Evolutionary conservation across 2,888 invertebrate genomes (phyloP).

Genomic region (Aleiodes testaceus): DNA sequence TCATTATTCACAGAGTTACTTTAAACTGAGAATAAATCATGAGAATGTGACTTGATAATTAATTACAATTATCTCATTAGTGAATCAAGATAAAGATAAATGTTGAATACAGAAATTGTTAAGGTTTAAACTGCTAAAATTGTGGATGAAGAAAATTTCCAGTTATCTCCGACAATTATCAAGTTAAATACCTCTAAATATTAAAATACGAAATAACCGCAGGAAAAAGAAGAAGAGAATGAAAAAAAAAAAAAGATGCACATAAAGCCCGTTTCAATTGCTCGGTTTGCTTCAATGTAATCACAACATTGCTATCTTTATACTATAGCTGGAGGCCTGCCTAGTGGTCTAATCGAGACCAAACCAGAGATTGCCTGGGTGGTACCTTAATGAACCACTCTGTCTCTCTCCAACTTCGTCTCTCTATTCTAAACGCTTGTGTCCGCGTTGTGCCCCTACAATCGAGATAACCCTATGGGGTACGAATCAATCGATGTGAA

Average conservation of each 20-base stretch:
- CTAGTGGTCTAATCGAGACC: conserved; percentile 28
- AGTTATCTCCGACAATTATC: background rate
- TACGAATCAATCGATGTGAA: conserved; percentile 23
- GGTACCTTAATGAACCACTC: conserved; percentile 27
- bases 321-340: conserved; percentile 16
- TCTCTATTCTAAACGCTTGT: conserved; percentile 1
- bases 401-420: background rate
- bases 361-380: conserved; percentile 32
- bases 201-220: background rate
- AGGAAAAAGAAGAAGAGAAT: background rate
- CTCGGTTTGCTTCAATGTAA: conserved; percentile 13
- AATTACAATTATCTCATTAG: too few species aligned
- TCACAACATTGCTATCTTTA: conserved; percentile 25
- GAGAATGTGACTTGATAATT: too few species aligned
- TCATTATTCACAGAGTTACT: too few species aligned
- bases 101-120: too few species aligned
- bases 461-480: conserved; percentile 26
- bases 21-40: too few species aligned
- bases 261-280: conserved; percentile 18
- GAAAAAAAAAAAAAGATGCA: background rate
- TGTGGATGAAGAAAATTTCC: background rate
- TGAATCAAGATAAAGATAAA: too few species aligned
- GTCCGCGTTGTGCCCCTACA: conserved; percentile 9
- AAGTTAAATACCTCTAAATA: conserved; percentile 15
- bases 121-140: too few species aligned